These are phyloP conservation scores for Andrena bucephala DNA, from an alignment of 2,888 invertebrate species.

Conservation along the genomic window DNA sequence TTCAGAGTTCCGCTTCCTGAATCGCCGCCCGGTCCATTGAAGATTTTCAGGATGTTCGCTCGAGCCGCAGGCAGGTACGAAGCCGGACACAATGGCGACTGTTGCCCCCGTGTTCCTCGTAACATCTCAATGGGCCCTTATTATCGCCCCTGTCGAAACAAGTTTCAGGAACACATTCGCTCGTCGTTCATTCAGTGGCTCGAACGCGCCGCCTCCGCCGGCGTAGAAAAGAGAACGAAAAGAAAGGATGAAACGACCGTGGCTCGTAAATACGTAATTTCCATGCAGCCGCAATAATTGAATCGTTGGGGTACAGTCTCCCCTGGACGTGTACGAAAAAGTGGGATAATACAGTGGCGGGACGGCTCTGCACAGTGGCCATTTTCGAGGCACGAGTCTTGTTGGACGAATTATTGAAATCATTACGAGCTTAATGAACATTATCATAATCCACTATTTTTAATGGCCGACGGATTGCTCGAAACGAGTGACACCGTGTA, in stretches of 20 bases:
- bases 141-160: constrained; percentile 77
- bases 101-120: constrained; percentile 50
- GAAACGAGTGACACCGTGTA: too few relatives aligned
- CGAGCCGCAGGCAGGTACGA: constrained; percentile 73
- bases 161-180: constrained; percentile 71
- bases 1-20: constrained; percentile 50
- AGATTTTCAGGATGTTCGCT: constrained; percentile 78
- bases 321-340: constrained; percentile 10
- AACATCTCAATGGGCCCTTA: constrained; percentile 74
- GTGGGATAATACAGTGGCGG: constrained; percentile 34
- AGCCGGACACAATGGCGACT: constrained; percentile 73
- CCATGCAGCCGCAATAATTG: constrained; percentile 63
- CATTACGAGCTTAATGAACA: too few relatives aligned
- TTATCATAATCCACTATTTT: too few relatives aligned
- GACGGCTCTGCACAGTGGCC: background rate
- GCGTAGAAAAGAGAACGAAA: constrained; percentile 23
- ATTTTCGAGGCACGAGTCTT: constrained; percentile 8
- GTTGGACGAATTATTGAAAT: background rate
- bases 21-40: constrained; percentile 64
- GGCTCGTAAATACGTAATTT: constrained; percentile 65
- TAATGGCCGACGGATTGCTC: too few relatives aligned
- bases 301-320: constrained; percentile 43
- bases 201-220: constrained; percentile 53
- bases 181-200: constrained; percentile 63
- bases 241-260: constrained; percentile 48